Base-by-base conservation (phyloP, 92 coral and sea anemone species). In the Porites lobata region DNA sequence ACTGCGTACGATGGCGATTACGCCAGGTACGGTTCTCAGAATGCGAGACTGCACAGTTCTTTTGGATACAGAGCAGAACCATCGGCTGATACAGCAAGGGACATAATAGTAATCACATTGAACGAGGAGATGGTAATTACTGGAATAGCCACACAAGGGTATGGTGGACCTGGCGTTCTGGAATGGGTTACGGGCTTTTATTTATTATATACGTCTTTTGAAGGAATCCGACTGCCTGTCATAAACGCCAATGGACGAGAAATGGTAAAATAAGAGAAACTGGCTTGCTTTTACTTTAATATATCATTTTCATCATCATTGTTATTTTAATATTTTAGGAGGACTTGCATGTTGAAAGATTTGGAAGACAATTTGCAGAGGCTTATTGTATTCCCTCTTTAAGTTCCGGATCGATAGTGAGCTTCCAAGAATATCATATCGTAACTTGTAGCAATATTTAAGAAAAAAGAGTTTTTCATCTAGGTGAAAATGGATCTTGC, bases 101-200 rank as follows among this genome's bases (percentile, higher is more conserved):
- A 92, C 29, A 47, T 77, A 66, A 52, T 92, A 62, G 87, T 22
- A 50, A 85, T 92, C 20, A 80, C 80, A 2, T 67, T 92, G 0
- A 88, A 67, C 4, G 81, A 85, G 81, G 80, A 81, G 1, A 85
- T 77, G 88, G 72, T 89, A 2, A 29, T 92, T 51, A 92, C 95
- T 5, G 95, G 84, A 10, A 85, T 92, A 62, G 88, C 92, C 0
- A 92, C 92, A 17, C 95, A 92, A 61, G 95, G 95, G 12, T 79
- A 64, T 76, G 95, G 86, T 4, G 87, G 76, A 29, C 52, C 76
- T 17, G 69, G 65, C 8, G 74, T 80, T 58, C 58, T 67, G 21
- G 95, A 89, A 85, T 92, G 95, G 95, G 84, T 92, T 15, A 75
- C 88, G 5, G 77, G 63, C 52, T 84, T 62, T 56, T 21, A 65